Evolutionary conservation across 1,140 invertebrate species (phyloP).

Genomic region (Drosophila sulfurigaster): DNA sequence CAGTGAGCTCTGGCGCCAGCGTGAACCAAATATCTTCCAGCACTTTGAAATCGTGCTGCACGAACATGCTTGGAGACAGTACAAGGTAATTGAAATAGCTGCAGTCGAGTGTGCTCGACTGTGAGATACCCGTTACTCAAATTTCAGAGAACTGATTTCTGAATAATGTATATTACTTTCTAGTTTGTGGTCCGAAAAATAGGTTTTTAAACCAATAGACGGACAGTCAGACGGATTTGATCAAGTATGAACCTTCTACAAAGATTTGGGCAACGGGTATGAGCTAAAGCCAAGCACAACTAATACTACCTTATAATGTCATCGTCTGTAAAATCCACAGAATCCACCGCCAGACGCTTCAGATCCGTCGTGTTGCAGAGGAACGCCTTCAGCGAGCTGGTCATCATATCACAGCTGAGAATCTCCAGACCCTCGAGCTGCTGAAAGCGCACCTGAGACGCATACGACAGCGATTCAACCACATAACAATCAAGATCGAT

Average conservation of each 20-base stretch:
- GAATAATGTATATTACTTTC: too few species aligned
- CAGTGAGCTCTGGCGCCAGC: constrained; percentile 87
- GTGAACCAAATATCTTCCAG: constrained; percentile 89
- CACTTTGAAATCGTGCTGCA: constrained; percentile 86
- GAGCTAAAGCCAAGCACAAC: too few species aligned
- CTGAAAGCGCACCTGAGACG: constrained; percentile 86
- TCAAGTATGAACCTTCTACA: too few species aligned
- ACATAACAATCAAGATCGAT: constrained; percentile 88
- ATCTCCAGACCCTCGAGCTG: constrained; percentile 88
- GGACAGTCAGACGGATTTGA: neutral
- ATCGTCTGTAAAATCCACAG: constrained; percentile 85
- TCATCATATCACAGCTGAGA: constrained; percentile 87
- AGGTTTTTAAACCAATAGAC: constrained; percentile 6
- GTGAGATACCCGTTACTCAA: too few species aligned
- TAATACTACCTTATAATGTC: constrained; percentile 86
- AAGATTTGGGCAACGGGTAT: too few species aligned
- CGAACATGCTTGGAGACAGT: constrained; percentile 84
- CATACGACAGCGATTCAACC: constrained; percentile 87
- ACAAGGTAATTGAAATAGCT: too few species aligned
- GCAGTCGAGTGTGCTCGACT: too few species aligned
- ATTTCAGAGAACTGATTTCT: too few species aligned
- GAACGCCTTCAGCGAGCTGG: constrained; percentile 86
- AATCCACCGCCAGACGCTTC: constrained; percentile 87
- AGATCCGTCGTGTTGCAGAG: constrained; percentile 87
- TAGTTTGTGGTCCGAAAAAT: too few species aligned